These are phyloP conservation scores for Pseudonaja textilis DNA, from an alignment of 2,113 vertebrate genomes.

Conservation along the genomic window DNA sequence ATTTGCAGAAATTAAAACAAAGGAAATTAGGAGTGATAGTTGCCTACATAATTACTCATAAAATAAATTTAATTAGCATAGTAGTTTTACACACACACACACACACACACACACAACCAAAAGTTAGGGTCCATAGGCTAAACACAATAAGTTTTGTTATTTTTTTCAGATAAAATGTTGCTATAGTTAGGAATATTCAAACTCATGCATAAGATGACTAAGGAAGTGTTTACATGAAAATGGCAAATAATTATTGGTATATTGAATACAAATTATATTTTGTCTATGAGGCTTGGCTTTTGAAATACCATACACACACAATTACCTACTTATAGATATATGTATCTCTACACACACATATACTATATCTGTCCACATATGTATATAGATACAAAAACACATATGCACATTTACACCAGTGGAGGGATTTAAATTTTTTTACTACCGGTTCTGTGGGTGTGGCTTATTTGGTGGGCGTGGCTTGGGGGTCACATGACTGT, in stretches of 20 bases:
- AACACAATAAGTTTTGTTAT: not conserved
- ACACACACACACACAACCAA: not conserved
- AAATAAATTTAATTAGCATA: not conserved
- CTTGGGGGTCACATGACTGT: too few relatives aligned
- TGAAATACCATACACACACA: not conserved
- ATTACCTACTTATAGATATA: not conserved
- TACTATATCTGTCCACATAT: not conserved
- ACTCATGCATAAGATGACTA: not conserved
- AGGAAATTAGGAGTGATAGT: not conserved
- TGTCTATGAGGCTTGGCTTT: not conserved
- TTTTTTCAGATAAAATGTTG: not conserved
- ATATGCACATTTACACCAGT: not conserved
- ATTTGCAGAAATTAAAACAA: slow-evolving; percentile 2
- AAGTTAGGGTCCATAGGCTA: not conserved
- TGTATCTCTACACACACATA: not conserved
- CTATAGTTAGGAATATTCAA: not conserved
- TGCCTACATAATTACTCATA: not conserved
- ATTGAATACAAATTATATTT: not conserved
- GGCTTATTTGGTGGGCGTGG: too few relatives aligned
- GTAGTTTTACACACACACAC: not conserved
- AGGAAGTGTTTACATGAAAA: not conserved
- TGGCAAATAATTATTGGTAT: not conserved
- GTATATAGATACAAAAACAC: not conserved
- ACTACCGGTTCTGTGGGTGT: too few relatives aligned
- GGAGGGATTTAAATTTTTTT: too few relatives aligned